Conservation (phyloP, 2,113 vertebrate species). For the Phyllostomus discolor region DNA sequence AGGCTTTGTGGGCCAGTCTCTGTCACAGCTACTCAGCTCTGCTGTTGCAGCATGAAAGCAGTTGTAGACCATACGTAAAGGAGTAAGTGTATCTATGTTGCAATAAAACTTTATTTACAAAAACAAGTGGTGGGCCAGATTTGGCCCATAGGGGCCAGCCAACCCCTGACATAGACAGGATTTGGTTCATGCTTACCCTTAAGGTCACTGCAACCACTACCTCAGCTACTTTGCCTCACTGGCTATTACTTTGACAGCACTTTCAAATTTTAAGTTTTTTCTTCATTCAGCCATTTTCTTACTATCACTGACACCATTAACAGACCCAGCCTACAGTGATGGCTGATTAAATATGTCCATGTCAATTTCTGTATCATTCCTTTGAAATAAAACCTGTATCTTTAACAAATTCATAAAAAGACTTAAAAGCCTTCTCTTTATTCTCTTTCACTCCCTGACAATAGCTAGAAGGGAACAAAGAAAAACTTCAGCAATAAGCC, state of each 20-base stretch:
- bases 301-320: not conserved
- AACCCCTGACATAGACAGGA: not conserved
- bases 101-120: constrained; percentile 17
- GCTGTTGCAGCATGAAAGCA: not conserved
- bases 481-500: not conserved
- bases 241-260: not conserved
- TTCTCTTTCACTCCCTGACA: not conserved
- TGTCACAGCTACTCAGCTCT: not conserved
- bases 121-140: not conserved
- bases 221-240: not conserved
- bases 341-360: not conserved
- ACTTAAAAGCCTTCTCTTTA: not conserved
- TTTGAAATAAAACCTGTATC: not conserved
- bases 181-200: not conserved
- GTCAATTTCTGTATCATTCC: not conserved
- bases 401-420: not conserved
- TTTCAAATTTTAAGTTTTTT: not conserved
- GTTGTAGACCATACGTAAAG: not conserved
- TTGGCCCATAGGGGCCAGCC: not conserved
- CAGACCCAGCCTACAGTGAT: not conserved
- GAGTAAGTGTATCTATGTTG: not conserved
- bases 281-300: not conserved
- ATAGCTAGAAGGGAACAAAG: not conserved
- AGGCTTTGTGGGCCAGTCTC: not conserved
- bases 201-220: not conserved